Conservation (phyloP, 1,140 invertebrate genomes). For the Sitophilus oryzae region DNA sequence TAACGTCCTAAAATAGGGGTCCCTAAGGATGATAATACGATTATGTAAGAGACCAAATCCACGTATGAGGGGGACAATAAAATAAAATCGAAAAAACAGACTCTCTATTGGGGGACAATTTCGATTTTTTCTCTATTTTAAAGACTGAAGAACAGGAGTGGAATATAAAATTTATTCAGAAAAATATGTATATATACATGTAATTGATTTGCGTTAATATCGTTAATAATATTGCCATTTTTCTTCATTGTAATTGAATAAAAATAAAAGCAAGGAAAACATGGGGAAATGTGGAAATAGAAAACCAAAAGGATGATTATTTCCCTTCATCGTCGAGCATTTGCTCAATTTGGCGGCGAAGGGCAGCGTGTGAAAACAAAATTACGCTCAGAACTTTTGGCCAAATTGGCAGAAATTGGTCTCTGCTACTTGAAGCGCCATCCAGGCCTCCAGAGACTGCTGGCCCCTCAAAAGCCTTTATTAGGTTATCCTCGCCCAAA, state of each 20-base stretch:
- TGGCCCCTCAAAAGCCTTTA: slow-evolving; percentile 36
- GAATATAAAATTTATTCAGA: too few relatives aligned
- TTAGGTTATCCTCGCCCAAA: slow-evolving; percentile 37
- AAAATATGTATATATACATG: too few relatives aligned
- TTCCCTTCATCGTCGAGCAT: slow-evolving; percentile 16
- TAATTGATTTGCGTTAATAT: too few relatives aligned
- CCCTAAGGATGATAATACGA: slow-evolving; percentile 17
- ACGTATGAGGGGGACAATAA: slow-evolving; percentile 20
- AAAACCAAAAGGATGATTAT: slow-evolving; percentile 24
- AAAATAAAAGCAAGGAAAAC: too few relatives aligned
- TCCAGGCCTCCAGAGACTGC: slow-evolving; percentile 30
- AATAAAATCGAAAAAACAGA: slow-evolving; percentile 22
- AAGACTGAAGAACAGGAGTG: too few relatives aligned
- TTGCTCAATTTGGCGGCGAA: slow-evolving; percentile 18
- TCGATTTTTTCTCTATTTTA: slow-evolving; percentile 15
- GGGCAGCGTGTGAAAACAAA: slow-evolving; percentile 51
- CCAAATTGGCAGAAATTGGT: slow-evolving; percentile 57
- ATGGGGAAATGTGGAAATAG: too few relatives aligned
- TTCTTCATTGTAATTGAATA: too few relatives aligned
- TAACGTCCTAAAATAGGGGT: slow-evolving; percentile 17
- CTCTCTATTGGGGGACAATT: slow-evolving; percentile 14
- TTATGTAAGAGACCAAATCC: slow-evolving; percentile 17
- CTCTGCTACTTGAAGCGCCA: slow-evolving; percentile 43
- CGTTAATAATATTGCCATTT: too few relatives aligned
- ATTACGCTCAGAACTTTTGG: slow-evolving; percentile 55